Evolutionary conservation across 2,888 invertebrate species (phyloP).

Genomic region (Orthosia incerta): DNA sequence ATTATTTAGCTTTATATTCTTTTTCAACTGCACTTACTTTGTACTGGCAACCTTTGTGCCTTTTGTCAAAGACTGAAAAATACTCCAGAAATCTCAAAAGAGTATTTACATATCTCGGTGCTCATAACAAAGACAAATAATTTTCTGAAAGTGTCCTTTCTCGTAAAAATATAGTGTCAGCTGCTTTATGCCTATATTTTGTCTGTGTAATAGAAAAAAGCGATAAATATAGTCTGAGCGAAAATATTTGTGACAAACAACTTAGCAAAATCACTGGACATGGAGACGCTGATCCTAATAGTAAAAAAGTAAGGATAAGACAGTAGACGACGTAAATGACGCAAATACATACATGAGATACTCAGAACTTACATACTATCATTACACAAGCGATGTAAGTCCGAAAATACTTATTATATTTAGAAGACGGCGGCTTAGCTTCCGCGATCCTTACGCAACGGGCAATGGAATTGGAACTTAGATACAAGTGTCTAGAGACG

Average conservation of each 20-base stretch:
- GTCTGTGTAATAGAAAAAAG: conserved; percentile 32
- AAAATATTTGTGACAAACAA: conserved; percentile 57
- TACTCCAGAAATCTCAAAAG: conserved; percentile 37
- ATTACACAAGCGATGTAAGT: conserved; percentile 69
- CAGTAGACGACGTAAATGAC: conserved; percentile 58
- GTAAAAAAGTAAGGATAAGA: conserved; percentile 46
- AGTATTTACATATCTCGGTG: conserved; percentile 39
- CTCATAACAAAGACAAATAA: conserved; percentile 40
- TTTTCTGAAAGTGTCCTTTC: conserved; percentile 46
- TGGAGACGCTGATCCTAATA: conserved; percentile 33
- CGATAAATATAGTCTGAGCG: conserved; percentile 37
- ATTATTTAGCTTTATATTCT: conserved; percentile 17
- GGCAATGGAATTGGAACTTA: conserved; percentile 60
- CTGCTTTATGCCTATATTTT: conserved; percentile 22
- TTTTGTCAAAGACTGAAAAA: conserved; percentile 45
- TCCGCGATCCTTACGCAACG: conserved; percentile 74
- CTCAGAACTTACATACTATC: conserved; percentile 68
- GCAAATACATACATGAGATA: conserved; percentile 62
- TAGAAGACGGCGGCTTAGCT: conserved; percentile 73
- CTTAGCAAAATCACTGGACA: conserved; percentile 40
- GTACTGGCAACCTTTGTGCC: conserved; percentile 32
- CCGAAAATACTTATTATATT: conserved; percentile 78
- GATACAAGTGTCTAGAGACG: conserved; percentile 53
- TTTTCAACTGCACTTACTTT: conserved; percentile 52
- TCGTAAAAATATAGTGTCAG: conserved; percentile 48